These are phyloP conservation scores for Melieria picta DNA, from an alignment of 2,888 invertebrate genomes.

Conservation along the genomic window DNA sequence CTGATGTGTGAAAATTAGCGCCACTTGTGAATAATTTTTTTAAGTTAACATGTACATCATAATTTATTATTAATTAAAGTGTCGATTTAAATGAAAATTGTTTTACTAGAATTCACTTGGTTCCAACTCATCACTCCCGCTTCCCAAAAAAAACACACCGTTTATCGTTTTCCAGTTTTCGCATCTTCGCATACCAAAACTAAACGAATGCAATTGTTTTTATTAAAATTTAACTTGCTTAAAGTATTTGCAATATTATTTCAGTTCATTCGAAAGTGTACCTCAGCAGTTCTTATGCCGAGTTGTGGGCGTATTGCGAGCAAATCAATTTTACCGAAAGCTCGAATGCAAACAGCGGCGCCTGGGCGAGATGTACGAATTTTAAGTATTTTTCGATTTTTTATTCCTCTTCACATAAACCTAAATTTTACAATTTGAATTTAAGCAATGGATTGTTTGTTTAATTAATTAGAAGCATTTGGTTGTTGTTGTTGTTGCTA, in stretches of 20 bases:
- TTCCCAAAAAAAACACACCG: not conserved
- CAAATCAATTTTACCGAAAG: too few relatives aligned
- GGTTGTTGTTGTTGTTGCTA: too few relatives aligned
- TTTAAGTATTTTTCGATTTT: not conserved
- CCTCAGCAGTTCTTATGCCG: too few relatives aligned
- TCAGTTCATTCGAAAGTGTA: not conserved
- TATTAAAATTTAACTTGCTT: not conserved
- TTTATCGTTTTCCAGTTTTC: too few relatives aligned
- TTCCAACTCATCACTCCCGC: not conserved
- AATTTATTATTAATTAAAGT: not conserved
- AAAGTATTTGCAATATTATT: not conserved
- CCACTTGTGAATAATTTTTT: not conserved
- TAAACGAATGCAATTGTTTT: not conserved
- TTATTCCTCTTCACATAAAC: not conserved
- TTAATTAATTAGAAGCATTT: too few relatives aligned
- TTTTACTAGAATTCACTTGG: not conserved
- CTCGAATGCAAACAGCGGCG: too few relatives aligned
- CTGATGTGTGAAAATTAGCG: slow-evolving; percentile 31
- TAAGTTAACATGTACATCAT: not conserved
- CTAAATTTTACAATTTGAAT: not conserved
- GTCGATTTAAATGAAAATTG: not conserved
- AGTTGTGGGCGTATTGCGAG: too few relatives aligned
- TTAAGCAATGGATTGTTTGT: too few relatives aligned
- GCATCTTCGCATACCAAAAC: too few relatives aligned
- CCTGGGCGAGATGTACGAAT: not conserved